A percentile compares a stretch with the other conserved stretches of the same genome.
phyloP scores from a whole-genome alignment of 2,797 vertebrate species.

The Aselliscus stoliczkanus region DNA sequence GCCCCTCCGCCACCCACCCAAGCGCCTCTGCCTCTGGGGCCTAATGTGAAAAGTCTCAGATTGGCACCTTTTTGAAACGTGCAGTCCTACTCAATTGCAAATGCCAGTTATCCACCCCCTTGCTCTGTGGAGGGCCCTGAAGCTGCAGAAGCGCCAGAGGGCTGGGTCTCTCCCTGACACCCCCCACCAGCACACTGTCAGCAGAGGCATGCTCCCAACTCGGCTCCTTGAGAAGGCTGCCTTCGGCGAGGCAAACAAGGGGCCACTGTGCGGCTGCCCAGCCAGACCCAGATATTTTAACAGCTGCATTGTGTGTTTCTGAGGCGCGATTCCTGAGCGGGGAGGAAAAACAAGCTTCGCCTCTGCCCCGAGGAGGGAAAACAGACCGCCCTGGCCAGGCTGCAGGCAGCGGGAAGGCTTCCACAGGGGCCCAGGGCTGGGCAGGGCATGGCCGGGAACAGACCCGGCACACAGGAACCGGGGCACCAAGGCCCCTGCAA shows the following conservation, averaged over 20 bases:
- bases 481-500: conserved; percentile 42
- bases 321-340: conserved; percentile 66
- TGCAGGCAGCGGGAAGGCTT: conserved; percentile 59
- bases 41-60: not conserved
- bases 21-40: not conserved
- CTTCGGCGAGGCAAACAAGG: conserved; percentile 73
- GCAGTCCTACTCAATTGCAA: not conserved
- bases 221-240: conserved; percentile 41
- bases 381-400: conserved; percentile 60
- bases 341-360: conserved; percentile 79
- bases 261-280: conserved; percentile 75
- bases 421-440: not conserved
- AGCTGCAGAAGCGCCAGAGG: not conserved
- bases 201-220: not conserved
- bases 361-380: conserved; percentile 77
- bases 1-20: not conserved
- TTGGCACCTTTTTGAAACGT: not conserved
- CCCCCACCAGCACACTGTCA: not conserved
- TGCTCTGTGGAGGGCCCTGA: not conserved
- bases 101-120: fast-evolving
- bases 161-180: not conserved
- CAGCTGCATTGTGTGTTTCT: conserved; percentile 77
- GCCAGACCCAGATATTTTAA: conserved; percentile 80
- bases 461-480: conserved; percentile 44
- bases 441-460: conserved; percentile 67